Percentiles rank a stretch among this genome's conserved stretches.
Conservation (phyloP, 2,113 vertebrate species). For the Mirza zaza region DNA sequence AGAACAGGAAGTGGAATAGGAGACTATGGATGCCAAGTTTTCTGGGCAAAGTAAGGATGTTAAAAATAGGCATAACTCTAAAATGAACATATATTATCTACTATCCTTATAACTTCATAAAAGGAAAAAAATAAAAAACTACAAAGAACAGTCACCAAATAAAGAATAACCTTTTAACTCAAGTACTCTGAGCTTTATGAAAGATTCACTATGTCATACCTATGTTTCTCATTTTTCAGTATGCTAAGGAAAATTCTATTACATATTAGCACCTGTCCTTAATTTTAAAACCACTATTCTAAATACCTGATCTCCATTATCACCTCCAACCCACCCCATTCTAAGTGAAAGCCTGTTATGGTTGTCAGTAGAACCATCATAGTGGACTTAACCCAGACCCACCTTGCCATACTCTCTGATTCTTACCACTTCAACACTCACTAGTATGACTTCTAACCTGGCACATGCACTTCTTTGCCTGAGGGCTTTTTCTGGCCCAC, state of each 20-base stretch:
- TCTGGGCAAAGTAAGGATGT: not conserved
- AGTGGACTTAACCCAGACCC: not conserved
- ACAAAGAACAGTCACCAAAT: not conserved
- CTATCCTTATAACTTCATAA: not conserved
- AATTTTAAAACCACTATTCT: not conserved
- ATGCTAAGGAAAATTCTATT: not conserved
- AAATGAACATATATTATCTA: not conserved
- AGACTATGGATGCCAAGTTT: not conserved
- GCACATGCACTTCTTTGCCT: not conserved
- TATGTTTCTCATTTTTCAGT: not conserved
- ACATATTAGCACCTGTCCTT: not conserved
- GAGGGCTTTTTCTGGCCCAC: not conserved
- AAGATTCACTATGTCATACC: not conserved
- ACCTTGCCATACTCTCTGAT: not conserved
- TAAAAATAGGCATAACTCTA: not conserved
- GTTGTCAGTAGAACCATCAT: not conserved
- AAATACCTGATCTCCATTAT: not conserved
- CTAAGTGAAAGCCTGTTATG: not conserved
- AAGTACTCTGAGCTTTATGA: not conserved
- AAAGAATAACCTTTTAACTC: not conserved
- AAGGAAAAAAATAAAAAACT: not conserved
- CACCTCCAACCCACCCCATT: not conserved
- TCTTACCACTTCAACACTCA: not conserved
- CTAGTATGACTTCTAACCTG: not conserved
- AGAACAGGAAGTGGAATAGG: not conserved